These are phyloP conservation scores for Danio choprae DNA, from an alignment of 2,797 vertebrate species.

Conservation along the genomic window DNA sequence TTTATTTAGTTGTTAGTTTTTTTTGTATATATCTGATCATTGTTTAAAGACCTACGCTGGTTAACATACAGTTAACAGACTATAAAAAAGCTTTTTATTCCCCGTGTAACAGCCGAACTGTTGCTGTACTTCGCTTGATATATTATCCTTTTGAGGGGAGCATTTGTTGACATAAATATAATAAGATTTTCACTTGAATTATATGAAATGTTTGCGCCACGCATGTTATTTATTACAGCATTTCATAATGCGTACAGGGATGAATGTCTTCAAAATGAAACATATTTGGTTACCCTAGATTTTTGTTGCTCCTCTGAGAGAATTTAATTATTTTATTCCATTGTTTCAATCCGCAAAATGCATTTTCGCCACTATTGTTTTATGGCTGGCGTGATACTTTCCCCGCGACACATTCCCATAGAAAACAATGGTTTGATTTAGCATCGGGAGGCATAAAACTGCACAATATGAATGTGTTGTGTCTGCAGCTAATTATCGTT, in stretches of 20 bases:
- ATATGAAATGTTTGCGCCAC: conserved; percentile 1
- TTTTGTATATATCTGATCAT: too few relatives aligned
- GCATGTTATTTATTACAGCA: conserved; percentile 29
- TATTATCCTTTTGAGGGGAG: background rate
- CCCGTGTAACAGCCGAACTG: background rate
- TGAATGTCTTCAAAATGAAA: conserved; percentile 28
- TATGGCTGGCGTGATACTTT: conserved; percentile 45
- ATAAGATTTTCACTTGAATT: conserved; percentile 41
- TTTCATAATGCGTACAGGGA: conserved; percentile 5
- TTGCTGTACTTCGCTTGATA: conserved; percentile 1
- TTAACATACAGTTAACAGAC: background rate
- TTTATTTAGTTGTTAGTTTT: too few relatives aligned
- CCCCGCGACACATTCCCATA: conserved; percentile 35
- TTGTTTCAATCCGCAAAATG: conserved; percentile 49
- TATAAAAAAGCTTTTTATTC: background rate
- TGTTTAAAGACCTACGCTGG: background rate
- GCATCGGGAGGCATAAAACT: conserved; percentile 10
- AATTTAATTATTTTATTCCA: conserved; percentile 48
- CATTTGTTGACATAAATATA: conserved; percentile 13
- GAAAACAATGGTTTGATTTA: conserved; percentile 55
- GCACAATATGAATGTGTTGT: conserved; percentile 34
- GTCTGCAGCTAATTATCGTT: conserved; percentile 58
- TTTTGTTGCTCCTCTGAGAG: conserved; percentile 24
- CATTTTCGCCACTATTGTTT: conserved; percentile 44
- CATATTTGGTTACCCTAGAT: conserved; percentile 16